Evolutionary conservation across 2,888 invertebrate species (phyloP).

Genomic region (Lycocerus yunnanus): DNA sequence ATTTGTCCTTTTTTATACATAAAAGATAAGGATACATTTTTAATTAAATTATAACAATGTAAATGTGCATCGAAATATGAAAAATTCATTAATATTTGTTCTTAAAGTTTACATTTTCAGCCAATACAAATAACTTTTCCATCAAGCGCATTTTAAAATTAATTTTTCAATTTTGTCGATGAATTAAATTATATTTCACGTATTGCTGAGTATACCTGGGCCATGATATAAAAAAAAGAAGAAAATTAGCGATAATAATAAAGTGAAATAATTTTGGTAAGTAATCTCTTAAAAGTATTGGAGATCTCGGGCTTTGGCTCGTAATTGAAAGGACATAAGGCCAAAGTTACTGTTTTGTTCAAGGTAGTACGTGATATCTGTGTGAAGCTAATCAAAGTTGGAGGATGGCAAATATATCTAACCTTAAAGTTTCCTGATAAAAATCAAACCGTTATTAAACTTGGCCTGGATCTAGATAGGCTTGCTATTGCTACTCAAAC

Average conservation of each 20-base stretch:
- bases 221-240: neutral
- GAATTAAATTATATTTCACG: constrained; percentile 15
- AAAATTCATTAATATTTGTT: neutral
- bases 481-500: constrained; percentile 18
- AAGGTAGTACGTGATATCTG: constrained; percentile 31
- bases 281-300: constrained; percentile 25
- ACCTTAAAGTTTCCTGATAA: constrained; percentile 32
- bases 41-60: neutral
- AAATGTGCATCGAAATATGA: neutral
- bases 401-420: constrained; percentile 29
- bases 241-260: constrained; percentile 18
- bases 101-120: neutral
- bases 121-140: constrained; percentile 17
- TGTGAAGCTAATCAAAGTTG: constrained; percentile 32
- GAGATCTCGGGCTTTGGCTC: constrained; percentile 23
- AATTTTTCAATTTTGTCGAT: constrained; percentile 20
- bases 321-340: constrained; percentile 34
- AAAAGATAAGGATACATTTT: neutral
- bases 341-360: constrained; percentile 31
- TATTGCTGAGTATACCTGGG: constrained; percentile 22
- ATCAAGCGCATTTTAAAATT: constrained; percentile 22
- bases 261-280: constrained; percentile 28
- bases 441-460: constrained; percentile 34
- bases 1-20: neutral
- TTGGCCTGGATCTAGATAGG: constrained; percentile 29